Evolutionary conservation across 2,113 vertebrate genomes (phyloP), one percentile per base, ranked within the genome.

Genomic region (Leuciscus idus): DNA sequence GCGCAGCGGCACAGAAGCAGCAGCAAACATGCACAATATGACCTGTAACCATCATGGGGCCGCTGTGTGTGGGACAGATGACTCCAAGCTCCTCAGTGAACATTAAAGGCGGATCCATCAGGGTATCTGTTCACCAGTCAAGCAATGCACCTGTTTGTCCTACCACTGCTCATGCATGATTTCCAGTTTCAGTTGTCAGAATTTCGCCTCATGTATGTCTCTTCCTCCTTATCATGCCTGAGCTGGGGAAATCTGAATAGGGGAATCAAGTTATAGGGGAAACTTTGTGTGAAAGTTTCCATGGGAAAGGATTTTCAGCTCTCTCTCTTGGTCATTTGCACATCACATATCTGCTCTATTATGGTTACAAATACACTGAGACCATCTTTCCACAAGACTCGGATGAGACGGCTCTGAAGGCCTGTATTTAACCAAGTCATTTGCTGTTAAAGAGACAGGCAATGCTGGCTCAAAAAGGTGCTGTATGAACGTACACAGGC

Each of bases 21-120:
- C 39, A 77, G 74, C 48, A 52, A 48, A 43, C 13, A 84, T 62
- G 48, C 28, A 36, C 75, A 61, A 30, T 57, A 23, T 76, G 84
- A 39, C 64, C 89, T 62, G 84, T 88, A 85, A 88, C 85, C 85
- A 87, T 90, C 82, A 84, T 50, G 28, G 76, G 70, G 85, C 81
- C 84, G 77, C 50, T 61, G 76, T 73, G 48, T 82, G 84, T 13
- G 33, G 17, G 52, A 64, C 13, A n/a, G 78, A 82, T 23, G 68
- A 61, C 30, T 59, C 11, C 19, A 13, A 10, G n/a, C 11, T 62
- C 13, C 17, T 21, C 80, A 13, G n/a, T 50, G 59, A 52, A 82
- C 50, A 52, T 70, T 36, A 70, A 28, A 68, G 62, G 39, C 39
- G 3, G 78, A 81, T 81, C 23, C 17, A 28, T 46, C 57, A 48